These are phyloP conservation scores for Oreohelix idahoensis DNA, from an alignment of 1,140 invertebrate species.

Conservation along the genomic window DNA sequence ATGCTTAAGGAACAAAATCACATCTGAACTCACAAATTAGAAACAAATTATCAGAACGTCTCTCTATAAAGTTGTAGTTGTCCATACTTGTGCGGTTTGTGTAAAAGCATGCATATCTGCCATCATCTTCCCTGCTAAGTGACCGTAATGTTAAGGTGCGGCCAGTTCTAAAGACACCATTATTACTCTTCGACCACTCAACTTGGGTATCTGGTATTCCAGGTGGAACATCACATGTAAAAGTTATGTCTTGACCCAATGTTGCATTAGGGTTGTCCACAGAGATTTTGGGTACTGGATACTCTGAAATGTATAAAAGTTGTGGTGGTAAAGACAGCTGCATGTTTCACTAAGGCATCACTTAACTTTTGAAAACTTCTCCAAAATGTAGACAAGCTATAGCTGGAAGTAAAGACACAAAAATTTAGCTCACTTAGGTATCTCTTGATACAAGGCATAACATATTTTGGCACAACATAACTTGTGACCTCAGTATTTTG, in stretches of 20 bases:
- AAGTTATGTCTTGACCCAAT: background rate
- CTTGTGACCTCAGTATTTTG: no score
- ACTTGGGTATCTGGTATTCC: background rate
- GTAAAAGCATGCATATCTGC: background rate
- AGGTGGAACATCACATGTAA: background rate
- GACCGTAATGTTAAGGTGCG: background rate
- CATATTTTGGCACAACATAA: no score
- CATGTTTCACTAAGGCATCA: no score
- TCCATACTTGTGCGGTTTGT: background rate
- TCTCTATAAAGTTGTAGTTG: background rate
- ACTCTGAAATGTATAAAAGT: background rate
- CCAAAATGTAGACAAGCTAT: no score
- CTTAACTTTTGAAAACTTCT: no score
- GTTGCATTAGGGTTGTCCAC: background rate
- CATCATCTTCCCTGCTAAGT: background rate
- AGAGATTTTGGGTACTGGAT: background rate
- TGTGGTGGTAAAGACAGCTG: no score
- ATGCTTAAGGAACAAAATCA: no score
- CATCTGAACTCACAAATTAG: background rate
- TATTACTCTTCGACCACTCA: background rate
- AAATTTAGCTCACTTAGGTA: no score
- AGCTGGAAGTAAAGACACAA: no score
- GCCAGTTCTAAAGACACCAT: background rate
- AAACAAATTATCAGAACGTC: background rate
- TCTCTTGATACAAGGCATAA: no score